Evolutionary conservation across 2,113 vertebrate genomes (phyloP).

Genomic region (Nesogale talazaci): DNA sequence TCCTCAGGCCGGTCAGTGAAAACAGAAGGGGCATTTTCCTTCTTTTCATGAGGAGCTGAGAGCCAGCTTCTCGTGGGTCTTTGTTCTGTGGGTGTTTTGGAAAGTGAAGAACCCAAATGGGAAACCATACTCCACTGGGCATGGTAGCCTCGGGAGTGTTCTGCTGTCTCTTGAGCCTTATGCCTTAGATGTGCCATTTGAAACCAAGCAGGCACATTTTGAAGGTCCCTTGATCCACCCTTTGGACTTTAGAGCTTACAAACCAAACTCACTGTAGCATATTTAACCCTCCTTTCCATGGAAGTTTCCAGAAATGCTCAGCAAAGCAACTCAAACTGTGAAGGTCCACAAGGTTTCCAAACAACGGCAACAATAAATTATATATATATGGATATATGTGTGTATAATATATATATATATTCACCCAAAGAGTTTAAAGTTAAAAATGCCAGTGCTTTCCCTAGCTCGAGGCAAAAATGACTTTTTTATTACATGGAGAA

Average conservation of each 20-base stretch:
- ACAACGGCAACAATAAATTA: conserved; percentile 69
- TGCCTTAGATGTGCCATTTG: not conserved
- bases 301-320: conserved; percentile 64
- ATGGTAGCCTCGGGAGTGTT: not conserved
- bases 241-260: conserved; percentile 54
- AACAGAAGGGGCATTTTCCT: not conserved
- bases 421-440: conserved; percentile 72
- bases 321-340: conserved; percentile 36
- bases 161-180: not conserved
- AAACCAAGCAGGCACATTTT: conserved; percentile 40
- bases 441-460: conserved; percentile 74
- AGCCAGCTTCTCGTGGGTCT: conserved; percentile 14
- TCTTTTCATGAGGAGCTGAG: not conserved
- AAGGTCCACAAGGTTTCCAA: conserved; percentile 71
- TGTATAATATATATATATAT: not conserved
- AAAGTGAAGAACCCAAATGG: conserved; percentile 13
- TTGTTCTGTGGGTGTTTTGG: conserved; percentile 10
- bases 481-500: conserved; percentile 73
- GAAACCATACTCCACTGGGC: not conserved
- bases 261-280: not conserved
- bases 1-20: conserved; percentile 38
- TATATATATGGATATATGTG: conserved; percentile 36
- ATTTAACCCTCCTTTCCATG: conserved; percentile 39
- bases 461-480: conserved; percentile 76
- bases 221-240: conserved; percentile 8